A percentile compares a stretch with the other conserved stretches of the same genome.
Evolutionary conservation across 2,888 invertebrate genomes (phyloP).

Genomic region (Apantesis nais): DNA sequence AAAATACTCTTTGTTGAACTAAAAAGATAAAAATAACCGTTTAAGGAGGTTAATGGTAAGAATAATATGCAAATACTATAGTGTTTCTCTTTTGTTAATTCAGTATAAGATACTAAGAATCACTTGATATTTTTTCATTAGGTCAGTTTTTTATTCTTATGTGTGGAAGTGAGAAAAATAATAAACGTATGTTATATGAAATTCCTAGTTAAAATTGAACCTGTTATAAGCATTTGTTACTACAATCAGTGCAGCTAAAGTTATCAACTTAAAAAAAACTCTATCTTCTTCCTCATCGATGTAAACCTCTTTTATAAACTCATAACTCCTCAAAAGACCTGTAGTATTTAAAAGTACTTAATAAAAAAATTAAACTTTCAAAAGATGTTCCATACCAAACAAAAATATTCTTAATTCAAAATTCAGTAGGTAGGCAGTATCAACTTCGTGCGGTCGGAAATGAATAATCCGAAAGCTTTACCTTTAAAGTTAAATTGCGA

Average conservation of each 20-base stretch:
- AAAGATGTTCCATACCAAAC: not conserved
- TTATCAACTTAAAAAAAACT: not conserved
- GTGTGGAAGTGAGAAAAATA: not conserved
- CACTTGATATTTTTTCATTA: not conserved
- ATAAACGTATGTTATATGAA: not conserved
- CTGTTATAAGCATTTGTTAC: not conserved
- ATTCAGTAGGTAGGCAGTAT: constrained; percentile 11
- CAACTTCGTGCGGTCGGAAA: constrained; percentile 41
- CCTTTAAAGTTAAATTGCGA: constrained; percentile 47
- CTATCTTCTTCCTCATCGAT: not conserved
- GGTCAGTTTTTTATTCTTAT: not conserved
- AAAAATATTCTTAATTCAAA: constrained; percentile 17
- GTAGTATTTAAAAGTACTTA: not conserved
- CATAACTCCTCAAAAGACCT: not conserved
- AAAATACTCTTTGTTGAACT: not conserved
- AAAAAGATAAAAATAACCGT: not conserved
- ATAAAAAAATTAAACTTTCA: not conserved
- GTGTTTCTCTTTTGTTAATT: not conserved
- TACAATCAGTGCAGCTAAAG: not conserved
- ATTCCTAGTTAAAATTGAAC: not conserved
- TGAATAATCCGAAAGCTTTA: constrained; percentile 38
- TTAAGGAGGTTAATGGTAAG: not conserved
- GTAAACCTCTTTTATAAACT: not conserved
- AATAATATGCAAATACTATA: not conserved
- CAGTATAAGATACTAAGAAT: not conserved